Percentiles rank a stretch among this genome's conserved stretches.
Evolutionary conservation across 2,113 vertebrate species (phyloP).

Genomic region (Gallinago paraguaiae): DNA sequence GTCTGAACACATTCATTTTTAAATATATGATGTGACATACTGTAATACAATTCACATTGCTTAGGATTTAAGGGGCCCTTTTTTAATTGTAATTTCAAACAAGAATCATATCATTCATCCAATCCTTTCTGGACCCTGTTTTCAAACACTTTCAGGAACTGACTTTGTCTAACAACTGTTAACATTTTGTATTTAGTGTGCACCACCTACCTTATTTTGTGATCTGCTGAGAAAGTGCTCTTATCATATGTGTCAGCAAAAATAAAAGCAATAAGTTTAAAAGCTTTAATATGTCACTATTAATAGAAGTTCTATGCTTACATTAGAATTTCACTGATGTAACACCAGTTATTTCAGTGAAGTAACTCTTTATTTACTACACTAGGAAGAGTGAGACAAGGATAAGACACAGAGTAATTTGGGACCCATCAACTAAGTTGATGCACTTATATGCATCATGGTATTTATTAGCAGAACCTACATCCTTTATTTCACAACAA

Average conservation of each 20-base stretch:
- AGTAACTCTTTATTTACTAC: not conserved
- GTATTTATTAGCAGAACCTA: not conserved
- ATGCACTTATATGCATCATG: not conserved
- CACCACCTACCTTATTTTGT: not conserved
- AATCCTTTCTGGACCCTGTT: not conserved
- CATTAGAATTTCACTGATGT: not conserved
- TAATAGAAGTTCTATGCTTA: not conserved
- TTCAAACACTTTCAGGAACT: not conserved
- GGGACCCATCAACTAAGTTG: not conserved
- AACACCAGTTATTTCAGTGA: not conserved
- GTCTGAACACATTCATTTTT: not conserved
- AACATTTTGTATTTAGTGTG: not conserved
- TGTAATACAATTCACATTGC: not conserved
- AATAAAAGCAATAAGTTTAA: not conserved
- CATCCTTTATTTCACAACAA: not conserved
- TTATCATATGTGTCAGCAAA: not conserved
- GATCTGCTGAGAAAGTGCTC: not conserved
- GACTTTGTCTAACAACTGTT: not conserved
- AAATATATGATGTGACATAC: not conserved
- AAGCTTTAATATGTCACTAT: not conserved
- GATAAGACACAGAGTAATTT: not conserved
- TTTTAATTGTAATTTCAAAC: not conserved
- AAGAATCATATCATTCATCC: not conserved
- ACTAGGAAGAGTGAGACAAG: not conserved
- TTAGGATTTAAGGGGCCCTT: not conserved